Percentiles rank a stretch among this genome's conserved stretches.
These are phyloP conservation scores for Rhogogaster chlorosoma DNA, from an alignment of 2,888 invertebrate genomes.

Conservation along the genomic window DNA sequence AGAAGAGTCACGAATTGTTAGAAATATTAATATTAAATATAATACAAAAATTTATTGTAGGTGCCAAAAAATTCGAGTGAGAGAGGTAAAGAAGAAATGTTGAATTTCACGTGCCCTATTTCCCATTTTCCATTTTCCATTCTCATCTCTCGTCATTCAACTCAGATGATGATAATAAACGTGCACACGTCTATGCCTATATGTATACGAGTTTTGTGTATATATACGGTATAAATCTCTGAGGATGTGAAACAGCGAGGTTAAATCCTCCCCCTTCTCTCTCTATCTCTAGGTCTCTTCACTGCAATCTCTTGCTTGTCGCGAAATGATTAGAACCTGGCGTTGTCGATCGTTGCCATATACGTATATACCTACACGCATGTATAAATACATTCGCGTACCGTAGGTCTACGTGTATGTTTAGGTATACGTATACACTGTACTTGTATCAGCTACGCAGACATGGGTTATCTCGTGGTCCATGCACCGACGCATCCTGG, in stretches of 20 bases:
- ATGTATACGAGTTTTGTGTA: not conserved
- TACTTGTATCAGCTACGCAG: slow-evolving; percentile 1
- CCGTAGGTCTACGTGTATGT: not conserved
- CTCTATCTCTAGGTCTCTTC: not conserved
- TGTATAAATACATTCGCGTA: not conserved
- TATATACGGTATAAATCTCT: not conserved
- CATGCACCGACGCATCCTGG: slow-evolving; percentile 23
- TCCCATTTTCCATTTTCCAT: not conserved
- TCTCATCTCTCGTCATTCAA: not conserved
- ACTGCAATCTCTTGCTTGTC: slow-evolving; percentile 19
- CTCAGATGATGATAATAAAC: not conserved
- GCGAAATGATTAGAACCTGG: slow-evolving; percentile 32
- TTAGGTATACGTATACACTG: no score
- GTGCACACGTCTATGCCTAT: not conserved
- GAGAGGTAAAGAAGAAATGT: not conserved
- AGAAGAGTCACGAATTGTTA: not conserved
- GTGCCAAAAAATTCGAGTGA: no score
- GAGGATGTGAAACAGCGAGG: slow-evolving; percentile 1
- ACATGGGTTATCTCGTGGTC: slow-evolving; percentile 14
- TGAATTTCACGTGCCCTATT: not conserved
- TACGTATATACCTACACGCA: not conserved
- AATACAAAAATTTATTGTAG: no score
- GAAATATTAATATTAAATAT: no score
- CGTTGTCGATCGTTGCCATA: not conserved
- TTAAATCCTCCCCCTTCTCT: not conserved